Percentiles rank a stretch among this genome's conserved stretches.
Evolutionary conservation across 2,113 vertebrate genomes (phyloP).

Genomic region (Trematocara nigrifrons): DNA sequence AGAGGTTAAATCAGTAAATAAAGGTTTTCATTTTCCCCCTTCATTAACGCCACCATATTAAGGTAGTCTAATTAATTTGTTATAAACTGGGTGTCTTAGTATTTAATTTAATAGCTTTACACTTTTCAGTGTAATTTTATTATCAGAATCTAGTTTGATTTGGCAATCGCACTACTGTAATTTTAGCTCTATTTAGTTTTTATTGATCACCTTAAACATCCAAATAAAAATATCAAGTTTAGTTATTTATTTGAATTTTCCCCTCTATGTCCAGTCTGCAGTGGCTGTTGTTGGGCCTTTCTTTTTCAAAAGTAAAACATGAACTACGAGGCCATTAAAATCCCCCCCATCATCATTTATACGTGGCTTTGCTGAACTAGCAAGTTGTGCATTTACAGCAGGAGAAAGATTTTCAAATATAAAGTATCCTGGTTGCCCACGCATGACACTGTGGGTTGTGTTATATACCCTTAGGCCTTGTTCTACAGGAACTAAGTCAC

Average conservation of each 20-base stretch:
- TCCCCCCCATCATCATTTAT: not conserved
- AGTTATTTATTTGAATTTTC: not conserved
- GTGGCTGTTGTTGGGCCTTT: not conserved
- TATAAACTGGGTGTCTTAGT: not conserved
- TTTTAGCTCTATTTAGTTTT: not conserved
- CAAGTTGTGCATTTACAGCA: not conserved
- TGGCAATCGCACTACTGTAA: not conserved
- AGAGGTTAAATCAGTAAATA: not conserved
- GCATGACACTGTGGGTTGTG: not conserved
- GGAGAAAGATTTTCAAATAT: not conserved
- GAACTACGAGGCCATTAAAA: not conserved
- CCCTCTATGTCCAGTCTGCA: not conserved
- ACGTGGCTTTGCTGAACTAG: not conserved
- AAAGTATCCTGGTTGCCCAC: not conserved
- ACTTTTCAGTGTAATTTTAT: not conserved
- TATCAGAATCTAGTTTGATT: not conserved
- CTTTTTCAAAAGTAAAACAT: not conserved
- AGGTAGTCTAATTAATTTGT: not conserved
- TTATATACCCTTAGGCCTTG: not conserved
- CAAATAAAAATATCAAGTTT: not conserved
- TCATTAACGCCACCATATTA: not conserved
- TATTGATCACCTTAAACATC: not conserved
- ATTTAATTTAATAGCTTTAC: not conserved
- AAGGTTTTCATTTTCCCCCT: not conserved
- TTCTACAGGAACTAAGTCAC: not conserved